Evolutionary conservation across 2,888 invertebrate species (phyloP).

Genomic region (Copidosoma aretas): DNA sequence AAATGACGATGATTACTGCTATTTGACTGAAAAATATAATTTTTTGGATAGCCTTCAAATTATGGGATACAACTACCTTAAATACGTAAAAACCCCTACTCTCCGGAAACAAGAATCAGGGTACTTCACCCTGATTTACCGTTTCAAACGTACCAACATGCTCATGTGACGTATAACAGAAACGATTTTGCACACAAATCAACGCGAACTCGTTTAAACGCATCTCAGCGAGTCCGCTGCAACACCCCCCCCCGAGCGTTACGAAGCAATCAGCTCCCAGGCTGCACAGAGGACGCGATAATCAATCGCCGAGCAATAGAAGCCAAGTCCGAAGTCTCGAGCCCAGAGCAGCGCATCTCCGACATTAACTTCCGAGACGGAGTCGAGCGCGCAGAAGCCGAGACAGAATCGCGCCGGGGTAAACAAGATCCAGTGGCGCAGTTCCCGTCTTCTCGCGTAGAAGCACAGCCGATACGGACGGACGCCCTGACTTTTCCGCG

Average conservation of each 20-base stretch:
- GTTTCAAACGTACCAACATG: too few species aligned
- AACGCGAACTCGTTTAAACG: too few species aligned
- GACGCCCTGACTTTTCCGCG: constrained; percentile 38
- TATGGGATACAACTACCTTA: too few species aligned
- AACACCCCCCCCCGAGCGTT: not conserved
- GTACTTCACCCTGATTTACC: too few species aligned
- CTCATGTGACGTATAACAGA: too few species aligned
- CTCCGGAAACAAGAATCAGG: too few species aligned
- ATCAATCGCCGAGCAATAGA: constrained; percentile 5
- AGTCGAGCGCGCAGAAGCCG: constrained; percentile 1
- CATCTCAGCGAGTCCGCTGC: not conserved
- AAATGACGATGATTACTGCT: too few species aligned
- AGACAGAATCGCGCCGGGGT: constrained; percentile 8
- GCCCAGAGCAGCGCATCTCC: constrained; percentile 2
- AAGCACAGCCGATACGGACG: not conserved
- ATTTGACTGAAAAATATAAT: too few species aligned
- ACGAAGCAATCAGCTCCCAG: not conserved
- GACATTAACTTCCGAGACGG: constrained; percentile 27
- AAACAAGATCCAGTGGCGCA: not conserved
- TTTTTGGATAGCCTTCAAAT: too few species aligned
- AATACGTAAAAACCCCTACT: too few species aligned
- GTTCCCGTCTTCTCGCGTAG: not conserved
- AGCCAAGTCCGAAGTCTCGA: constrained; percentile 10
- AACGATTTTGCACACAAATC: too few species aligned
- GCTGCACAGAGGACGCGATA: not conserved